Evolutionary conservation across 2,888 invertebrate species (phyloP).

Genomic region (Balanococcus diminutus): DNA sequence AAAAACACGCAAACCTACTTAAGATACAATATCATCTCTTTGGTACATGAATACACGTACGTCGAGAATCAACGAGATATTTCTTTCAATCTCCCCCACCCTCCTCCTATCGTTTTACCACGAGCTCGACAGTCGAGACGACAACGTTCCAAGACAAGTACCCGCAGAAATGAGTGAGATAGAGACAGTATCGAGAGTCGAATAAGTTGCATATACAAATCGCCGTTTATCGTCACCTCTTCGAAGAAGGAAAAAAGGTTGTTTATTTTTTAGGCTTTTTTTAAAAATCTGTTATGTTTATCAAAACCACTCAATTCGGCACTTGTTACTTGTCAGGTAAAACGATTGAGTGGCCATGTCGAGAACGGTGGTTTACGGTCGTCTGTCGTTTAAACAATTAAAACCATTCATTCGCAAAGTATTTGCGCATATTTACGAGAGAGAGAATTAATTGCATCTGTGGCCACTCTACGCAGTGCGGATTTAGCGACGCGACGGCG

Average conservation of each 20-base stretch:
- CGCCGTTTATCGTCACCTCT: not conserved
- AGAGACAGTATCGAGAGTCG: not conserved
- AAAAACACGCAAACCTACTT: too few species aligned
- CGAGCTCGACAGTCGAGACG: not conserved
- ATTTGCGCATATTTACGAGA: slow-evolving; percentile 27
- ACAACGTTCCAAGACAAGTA: not conserved
- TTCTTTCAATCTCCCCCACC: not conserved
- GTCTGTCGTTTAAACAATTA: slow-evolving; percentile 11
- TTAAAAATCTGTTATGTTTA: too few species aligned
- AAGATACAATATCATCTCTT: too few species aligned
- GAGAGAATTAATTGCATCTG: slow-evolving; percentile 44
- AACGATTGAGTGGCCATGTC: not conserved
- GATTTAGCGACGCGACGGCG: not conserved
- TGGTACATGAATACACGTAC: not conserved
- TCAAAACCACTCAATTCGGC: too few species aligned
- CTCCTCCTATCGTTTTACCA: not conserved
- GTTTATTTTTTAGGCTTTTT: too few species aligned
- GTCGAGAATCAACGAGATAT: not conserved
- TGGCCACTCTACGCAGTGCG: not conserved
- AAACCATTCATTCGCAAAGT: slow-evolving; percentile 34
- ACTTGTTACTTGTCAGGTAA: too few species aligned
- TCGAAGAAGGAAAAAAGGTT: not conserved
- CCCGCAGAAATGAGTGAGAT: too few species aligned
- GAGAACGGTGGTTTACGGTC: not conserved
- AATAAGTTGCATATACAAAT: slow-evolving; percentile 44